A percentile compares a stretch with the other conserved stretches of the same genome.
Conservation (phyloP, 2,797 vertebrate species). For the Lindbergichthys nudifrons region DNA sequence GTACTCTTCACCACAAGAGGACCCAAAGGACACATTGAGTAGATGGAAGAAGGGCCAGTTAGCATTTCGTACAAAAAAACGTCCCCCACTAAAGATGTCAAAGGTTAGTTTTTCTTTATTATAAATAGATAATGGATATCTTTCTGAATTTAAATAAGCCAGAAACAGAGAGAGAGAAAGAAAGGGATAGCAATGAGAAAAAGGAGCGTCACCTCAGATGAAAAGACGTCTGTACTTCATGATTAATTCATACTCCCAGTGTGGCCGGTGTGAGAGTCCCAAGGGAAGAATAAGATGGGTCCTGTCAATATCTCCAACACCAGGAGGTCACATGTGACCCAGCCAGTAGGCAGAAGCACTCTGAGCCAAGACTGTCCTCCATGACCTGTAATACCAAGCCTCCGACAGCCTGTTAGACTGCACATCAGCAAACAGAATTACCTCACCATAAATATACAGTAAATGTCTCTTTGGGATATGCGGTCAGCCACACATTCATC, state of each 20-base stretch:
- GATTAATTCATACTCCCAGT: slow-evolving; percentile 76
- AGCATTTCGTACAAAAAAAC: slow-evolving; percentile 28
- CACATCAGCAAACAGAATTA: slow-evolving; percentile 54
- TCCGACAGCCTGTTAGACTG: slow-evolving; percentile 39
- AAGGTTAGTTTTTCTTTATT: slow-evolving; percentile 21
- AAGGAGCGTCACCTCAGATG: slow-evolving; percentile 44
- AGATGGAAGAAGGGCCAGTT: slow-evolving; percentile 31
- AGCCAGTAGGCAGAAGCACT: slow-evolving; percentile 33
- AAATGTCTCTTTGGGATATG: slow-evolving; percentile 48
- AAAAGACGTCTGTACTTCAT: slow-evolving; percentile 68
- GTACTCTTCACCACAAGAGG: slow-evolving; percentile 66
- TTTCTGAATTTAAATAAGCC: slow-evolving; percentile 52
- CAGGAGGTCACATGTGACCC: slow-evolving; percentile 54
- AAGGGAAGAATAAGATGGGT: slow-evolving; percentile 61
- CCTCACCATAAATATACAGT: slow-evolving; percentile 44
- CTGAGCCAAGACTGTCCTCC: slow-evolving; percentile 31
- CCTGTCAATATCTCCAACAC: slow-evolving; percentile 44
- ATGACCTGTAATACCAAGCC: slow-evolving; percentile 33
- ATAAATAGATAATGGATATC: slow-evolving; percentile 10
- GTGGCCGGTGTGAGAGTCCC: slow-evolving; percentile 65
- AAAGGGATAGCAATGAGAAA: slow-evolving; percentile 4
- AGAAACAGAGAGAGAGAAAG: slow-evolving; percentile 14
- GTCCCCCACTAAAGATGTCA: slow-evolving; percentile 11
- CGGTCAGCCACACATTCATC: slow-evolving; percentile 29
- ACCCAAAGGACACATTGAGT: slow-evolving; percentile 63